These are phyloP conservation scores for Podotricha telesiphe DNA, from an alignment of 2,888 invertebrate genomes.

Conservation along the genomic window DNA sequence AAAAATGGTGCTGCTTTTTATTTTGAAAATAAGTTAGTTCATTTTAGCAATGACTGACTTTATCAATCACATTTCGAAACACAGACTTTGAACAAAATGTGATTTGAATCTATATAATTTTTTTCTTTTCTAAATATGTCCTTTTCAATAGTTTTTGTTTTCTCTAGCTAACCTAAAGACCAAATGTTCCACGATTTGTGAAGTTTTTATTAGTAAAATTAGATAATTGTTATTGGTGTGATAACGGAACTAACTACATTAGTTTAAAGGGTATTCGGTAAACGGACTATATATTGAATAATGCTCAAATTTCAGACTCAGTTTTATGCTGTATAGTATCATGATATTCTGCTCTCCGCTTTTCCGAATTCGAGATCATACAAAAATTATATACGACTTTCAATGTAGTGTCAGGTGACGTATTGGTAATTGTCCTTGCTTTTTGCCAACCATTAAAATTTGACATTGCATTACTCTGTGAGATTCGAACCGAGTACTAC, in stretches of 20 bases:
- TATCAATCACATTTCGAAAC: background rate
- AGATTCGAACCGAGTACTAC: background rate
- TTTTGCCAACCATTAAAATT: background rate
- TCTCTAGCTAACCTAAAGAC: too few species aligned
- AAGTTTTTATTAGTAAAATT: conserved; percentile 20
- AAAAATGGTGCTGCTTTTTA: too few species aligned
- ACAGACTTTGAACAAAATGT: background rate
- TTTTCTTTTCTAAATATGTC: background rate
- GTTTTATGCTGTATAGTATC: too few species aligned
- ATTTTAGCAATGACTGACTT: background rate
- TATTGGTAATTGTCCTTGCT: background rate
- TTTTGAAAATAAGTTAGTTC: background rate
- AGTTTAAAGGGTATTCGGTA: conserved; percentile 4
- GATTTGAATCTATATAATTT: background rate
- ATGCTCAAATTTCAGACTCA: conserved; percentile 17
- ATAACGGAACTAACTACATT: conserved; percentile 26
- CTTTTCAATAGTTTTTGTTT: too few species aligned
- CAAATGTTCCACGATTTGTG: conserved; percentile 23
- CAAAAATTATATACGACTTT: too few species aligned
- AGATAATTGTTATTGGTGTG: conserved; percentile 30
- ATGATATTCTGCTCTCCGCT: too few species aligned
- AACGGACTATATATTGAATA: conserved; percentile 1
- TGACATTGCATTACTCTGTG: too few species aligned
- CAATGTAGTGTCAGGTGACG: background rate
- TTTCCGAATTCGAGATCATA: too few species aligned